Base-by-base conservation (phyloP, 1,140 invertebrate species). In the Trichoplusia ni region DNA sequence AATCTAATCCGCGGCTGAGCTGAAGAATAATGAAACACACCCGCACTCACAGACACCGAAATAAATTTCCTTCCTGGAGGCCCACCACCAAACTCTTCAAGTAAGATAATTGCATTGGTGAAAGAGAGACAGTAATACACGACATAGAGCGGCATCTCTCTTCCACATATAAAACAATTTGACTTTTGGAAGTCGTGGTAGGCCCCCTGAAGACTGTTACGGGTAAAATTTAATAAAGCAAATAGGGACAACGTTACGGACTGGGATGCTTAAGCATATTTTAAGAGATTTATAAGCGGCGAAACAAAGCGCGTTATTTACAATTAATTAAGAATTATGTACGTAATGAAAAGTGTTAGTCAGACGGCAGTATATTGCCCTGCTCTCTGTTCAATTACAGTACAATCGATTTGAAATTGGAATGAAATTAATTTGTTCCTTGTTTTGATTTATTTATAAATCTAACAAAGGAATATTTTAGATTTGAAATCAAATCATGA, bases 181-280 rank as follows among this genome's bases (percentile, higher is more conserved):
- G n/a, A n/a, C n/a, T n/a, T n/a, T n/a, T n/a, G n/a, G n/a, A n/a
- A n/a, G n/a, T n/a, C n/a, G n/a, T n/a, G n/a, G n/a, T n/a, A n/a
- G n/a, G n/a, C n/a, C n/a, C n/a, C n/a, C 38, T 64, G 71, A 75
- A 80, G 64, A 75, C 69, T 76, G 69, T 71, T 73, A 69, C 54
- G 69, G 54, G 66, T 71, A 71, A 80, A 81, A 77, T 81, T 76
- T 76, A 81, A 78, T 81, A 81, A 78, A 78, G 73, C 75, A 81
- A 78, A 78, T 76, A 81, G 67, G 67, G 75, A 78, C 75, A 71
- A 60, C 68, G 69, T 74, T 73, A 73, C 51, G 65, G 64, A 70
- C 71, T 71, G 68, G 49, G 69, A 76, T 74, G 64, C 67, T 73
- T 69, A 70, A 75, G 70, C 66, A 73, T 78, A 78, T 81, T 78